Evolutionary conservation across 2,113 vertebrate genomes (phyloP).

Genomic region (Epinephelus fuscoguttatus): DNA sequence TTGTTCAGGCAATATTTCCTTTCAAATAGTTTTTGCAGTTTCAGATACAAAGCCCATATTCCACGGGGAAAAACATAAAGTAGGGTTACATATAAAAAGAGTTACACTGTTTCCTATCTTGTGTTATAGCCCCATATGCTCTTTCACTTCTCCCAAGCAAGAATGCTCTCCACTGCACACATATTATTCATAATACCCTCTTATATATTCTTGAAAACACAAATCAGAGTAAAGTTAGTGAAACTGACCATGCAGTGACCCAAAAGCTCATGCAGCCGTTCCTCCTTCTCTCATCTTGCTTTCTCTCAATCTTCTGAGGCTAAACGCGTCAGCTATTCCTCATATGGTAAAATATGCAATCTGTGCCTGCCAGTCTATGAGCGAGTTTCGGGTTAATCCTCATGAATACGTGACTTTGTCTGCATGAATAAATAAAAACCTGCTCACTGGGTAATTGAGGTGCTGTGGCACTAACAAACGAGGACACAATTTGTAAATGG

Average conservation of each 20-base stretch:
- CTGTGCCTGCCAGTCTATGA: slow-evolving; percentile 85
- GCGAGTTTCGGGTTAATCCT: slow-evolving; percentile 86
- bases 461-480: slow-evolving; percentile 85
- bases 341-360: slow-evolving; percentile 86
- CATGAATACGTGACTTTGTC: slow-evolving; percentile 88
- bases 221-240: slow-evolving; percentile 72
- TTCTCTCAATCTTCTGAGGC: slow-evolving; percentile 77
- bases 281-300: slow-evolving; percentile 55
- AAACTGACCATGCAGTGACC: slow-evolving; percentile 81
- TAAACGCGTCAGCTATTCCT: slow-evolving; percentile 83
- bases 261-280: slow-evolving; percentile 75
- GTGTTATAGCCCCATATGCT: slow-evolving; percentile 31
- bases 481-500: slow-evolving; percentile 85
- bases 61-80: slow-evolving; percentile 22
- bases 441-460: slow-evolving; percentile 87
- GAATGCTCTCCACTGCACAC: slow-evolving; percentile 30
- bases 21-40: slow-evolving; percentile 31
- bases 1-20: slow-evolving; percentile 45
- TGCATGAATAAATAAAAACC: slow-evolving; percentile 89
- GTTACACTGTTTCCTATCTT: slow-evolving; percentile 27
- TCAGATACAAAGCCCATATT: slow-evolving; percentile 37
- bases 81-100: slow-evolving; percentile 46
- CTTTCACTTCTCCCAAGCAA: slow-evolving; percentile 26
- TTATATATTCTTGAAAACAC: slow-evolving; percentile 71
- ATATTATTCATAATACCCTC: slow-evolving; percentile 61